Conservation (phyloP, 2,113 vertebrate species). For the Formicarius rufipectus region DNA sequence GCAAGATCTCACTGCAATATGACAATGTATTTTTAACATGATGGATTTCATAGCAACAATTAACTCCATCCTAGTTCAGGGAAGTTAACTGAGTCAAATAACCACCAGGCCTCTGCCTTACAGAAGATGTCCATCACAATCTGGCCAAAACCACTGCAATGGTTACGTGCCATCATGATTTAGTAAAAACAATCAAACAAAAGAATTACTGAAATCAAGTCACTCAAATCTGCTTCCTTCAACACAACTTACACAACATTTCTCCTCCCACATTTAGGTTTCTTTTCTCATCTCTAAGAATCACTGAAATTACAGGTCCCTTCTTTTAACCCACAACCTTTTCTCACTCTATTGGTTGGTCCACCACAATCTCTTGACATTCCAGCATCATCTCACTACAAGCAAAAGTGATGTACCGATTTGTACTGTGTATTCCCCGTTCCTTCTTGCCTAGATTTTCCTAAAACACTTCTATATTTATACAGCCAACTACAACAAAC, state of each 20-base stretch:
- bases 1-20: background rate
- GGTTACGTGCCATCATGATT: rapidly evolving
- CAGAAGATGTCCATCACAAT: background rate
- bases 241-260: background rate
- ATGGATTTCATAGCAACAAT: background rate
- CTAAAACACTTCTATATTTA: background rate
- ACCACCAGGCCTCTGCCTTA: background rate
- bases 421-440: background rate
- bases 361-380: background rate
- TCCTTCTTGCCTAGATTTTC: background rate
- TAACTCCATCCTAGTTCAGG: background rate
- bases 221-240: background rate
- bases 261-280: background rate
- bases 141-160: background rate
- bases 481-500: background rate
- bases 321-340: background rate
- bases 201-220: background rate
- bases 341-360: background rate
- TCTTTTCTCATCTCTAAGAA: background rate
- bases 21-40: background rate
- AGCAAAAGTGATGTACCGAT: background rate
- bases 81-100: background rate
- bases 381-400: background rate
- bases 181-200: background rate
- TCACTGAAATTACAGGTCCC: background rate